Evolutionary conservation across 30 jellyfish, hydroid and myxozoan species (phyloP).

Genomic region (Catostylus mosaicus): DNA sequence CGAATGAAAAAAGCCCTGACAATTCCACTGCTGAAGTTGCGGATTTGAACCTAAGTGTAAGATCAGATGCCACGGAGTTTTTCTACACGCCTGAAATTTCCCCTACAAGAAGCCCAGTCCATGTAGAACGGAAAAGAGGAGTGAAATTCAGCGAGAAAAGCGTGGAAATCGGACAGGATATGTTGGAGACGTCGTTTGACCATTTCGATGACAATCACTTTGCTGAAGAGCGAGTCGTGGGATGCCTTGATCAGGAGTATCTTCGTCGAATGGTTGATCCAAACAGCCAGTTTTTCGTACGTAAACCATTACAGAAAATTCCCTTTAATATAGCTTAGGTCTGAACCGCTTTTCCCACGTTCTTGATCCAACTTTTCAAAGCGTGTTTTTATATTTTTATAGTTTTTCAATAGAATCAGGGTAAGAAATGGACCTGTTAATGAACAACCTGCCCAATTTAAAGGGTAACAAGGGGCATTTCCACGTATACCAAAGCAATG

Average conservation of each 20-base stretch:
- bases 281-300: slow-evolving; percentile 50
- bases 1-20: slow-evolving; percentile 16
- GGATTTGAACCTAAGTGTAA: slow-evolving; percentile 50
- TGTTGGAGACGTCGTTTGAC: slow-evolving; percentile 26
- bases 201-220: background rate
- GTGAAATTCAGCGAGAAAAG: slow-evolving; percentile 56
- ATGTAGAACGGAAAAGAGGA: slow-evolving; percentile 4
- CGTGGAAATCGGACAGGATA: slow-evolving; percentile 56
- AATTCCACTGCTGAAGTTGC: background rate
- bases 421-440: no score
- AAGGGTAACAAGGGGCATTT: no score
- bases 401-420: no score
- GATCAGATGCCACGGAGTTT: slow-evolving; percentile 69
- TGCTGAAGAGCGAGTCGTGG: slow-evolving; percentile 39
- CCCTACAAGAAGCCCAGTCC: slow-evolving; percentile 31
- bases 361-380: no score
- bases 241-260: slow-evolving; percentile 53
- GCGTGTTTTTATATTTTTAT: no score
- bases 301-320: slow-evolving; percentile 31
- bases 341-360: no score
- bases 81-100: slow-evolving; percentile 70
- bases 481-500: no score
- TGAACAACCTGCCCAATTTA: no score
- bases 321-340: no score
- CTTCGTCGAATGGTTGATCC: slow-evolving; percentile 65